Evolutionary conservation across 2,888 invertebrate genomes (phyloP).

Genomic region (Luperina nickerlii): DNA sequence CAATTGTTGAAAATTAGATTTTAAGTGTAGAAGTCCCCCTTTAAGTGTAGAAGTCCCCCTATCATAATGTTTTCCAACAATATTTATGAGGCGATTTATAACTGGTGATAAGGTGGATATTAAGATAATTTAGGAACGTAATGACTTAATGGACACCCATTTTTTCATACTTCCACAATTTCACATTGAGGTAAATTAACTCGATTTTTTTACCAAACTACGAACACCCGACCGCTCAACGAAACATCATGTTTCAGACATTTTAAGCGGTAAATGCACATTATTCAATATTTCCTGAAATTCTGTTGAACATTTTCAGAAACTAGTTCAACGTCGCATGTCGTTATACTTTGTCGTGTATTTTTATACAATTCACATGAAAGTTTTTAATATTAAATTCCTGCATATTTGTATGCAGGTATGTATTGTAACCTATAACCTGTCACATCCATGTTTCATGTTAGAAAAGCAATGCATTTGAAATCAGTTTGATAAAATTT

Average conservation of each 20-base stretch:
- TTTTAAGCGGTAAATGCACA: constrained; percentile 20
- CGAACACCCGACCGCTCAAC: constrained; percentile 7
- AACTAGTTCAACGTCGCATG: constrained; percentile 55
- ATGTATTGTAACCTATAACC: constrained; percentile 27
- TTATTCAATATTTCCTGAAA: constrained; percentile 57
- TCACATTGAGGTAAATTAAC: constrained; percentile 49
- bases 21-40: constrained; percentile 47
- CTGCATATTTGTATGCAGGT: constrained; percentile 30
- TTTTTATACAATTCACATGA: constrained; percentile 33
- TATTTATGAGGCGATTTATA: constrained; percentile 56
- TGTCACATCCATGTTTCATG: constrained; percentile 28
- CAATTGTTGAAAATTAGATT: constrained; percentile 42
- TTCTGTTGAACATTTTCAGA: constrained; percentile 48
- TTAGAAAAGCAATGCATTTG: constrained; percentile 41
- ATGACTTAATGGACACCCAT: constrained; percentile 60
- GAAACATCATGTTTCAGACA: constrained; percentile 51
- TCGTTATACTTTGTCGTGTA: constrained; percentile 44
- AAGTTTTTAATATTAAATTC: constrained; percentile 44
- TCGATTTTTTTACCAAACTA: constrained; percentile 39
- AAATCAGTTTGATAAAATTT: constrained; percentile 36
- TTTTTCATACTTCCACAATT: constrained; percentile 54
- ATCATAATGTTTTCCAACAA: constrained; percentile 33
- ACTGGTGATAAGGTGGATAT: constrained; percentile 48
- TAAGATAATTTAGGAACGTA: constrained; percentile 52
- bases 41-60: constrained; percentile 47